phyloP scores from a whole-genome alignment of 2,113 vertebrate genomes.

The Macquaria ambigua region DNA sequence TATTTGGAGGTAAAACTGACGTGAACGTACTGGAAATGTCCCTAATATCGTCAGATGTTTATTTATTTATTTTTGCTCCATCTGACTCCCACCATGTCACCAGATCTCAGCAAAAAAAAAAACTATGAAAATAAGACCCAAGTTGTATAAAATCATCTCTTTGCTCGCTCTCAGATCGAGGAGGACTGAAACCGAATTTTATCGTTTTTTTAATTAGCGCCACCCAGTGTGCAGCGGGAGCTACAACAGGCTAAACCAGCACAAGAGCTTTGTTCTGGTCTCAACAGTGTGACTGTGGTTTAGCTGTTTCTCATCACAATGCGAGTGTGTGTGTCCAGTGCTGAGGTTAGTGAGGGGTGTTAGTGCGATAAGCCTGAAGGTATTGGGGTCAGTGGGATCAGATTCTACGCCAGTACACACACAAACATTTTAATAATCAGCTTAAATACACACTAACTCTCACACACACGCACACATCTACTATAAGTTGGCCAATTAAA shows the following conservation, averaged over 20 bases:
- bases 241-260: too few relatives aligned
- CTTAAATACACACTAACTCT: conserved; percentile 54
- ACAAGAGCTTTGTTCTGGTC: not conserved
- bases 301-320: conserved; percentile 7
- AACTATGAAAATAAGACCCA: not conserved
- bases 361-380: conserved; percentile 75
- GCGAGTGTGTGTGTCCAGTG: conserved; percentile 17
- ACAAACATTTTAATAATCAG: conserved; percentile 68
- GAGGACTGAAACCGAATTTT: too few relatives aligned
- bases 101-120: not conserved
- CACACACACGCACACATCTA: conserved; percentile 4
- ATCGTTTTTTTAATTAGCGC: not conserved
- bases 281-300: not conserved
- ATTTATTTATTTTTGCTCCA: too few relatives aligned
- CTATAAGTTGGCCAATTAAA: conserved; percentile 9
- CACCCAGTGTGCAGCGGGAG: not conserved
- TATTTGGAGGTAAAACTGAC: not conserved
- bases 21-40: not conserved
- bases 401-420: conserved; percentile 60
- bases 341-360: conserved; percentile 37
- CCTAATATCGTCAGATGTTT: too few relatives aligned
- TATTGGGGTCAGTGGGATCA: conserved; percentile 85
- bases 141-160: not conserved
- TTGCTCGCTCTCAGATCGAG: not conserved
- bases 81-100: too few relatives aligned